Evolutionary conservation across 2,888 invertebrate genomes (phyloP).

Genomic region (Poecilus cupreus): DNA sequence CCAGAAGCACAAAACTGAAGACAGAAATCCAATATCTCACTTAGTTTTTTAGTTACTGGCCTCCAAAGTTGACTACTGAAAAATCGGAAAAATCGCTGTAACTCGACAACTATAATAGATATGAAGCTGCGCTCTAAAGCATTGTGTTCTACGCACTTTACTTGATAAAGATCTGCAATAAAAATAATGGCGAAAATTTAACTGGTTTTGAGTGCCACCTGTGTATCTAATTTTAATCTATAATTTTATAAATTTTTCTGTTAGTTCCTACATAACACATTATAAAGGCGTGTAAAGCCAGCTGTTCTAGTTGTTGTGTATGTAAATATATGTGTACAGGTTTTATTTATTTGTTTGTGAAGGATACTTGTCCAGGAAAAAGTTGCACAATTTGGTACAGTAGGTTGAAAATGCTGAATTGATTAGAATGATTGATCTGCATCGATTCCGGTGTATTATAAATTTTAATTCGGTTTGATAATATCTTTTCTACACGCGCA

Average conservation of each 20-base stretch:
- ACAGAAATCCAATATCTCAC: too few species aligned
- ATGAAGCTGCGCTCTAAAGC: too few species aligned
- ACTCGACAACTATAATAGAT: too few species aligned
- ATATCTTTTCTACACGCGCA: background rate
- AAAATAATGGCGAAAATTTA: too few species aligned
- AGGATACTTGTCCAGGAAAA: slow-evolving; percentile 37
- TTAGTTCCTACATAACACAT: background rate
- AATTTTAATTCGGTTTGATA: slow-evolving; percentile 3
- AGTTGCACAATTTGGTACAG: slow-evolving; percentile 14
- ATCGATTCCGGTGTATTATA: slow-evolving; percentile 11
- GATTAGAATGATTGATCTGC: slow-evolving; percentile 34
- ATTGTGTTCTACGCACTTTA: too few species aligned
- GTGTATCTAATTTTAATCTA: background rate
- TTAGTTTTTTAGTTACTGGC: too few species aligned
- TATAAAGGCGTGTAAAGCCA: slow-evolving; percentile 4
- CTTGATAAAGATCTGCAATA: too few species aligned
- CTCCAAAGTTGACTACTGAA: too few species aligned
- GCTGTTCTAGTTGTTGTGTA: slow-evolving; percentile 14
- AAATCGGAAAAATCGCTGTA: too few species aligned
- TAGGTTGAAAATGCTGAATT: background rate
- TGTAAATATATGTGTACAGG: slow-evolving; percentile 14
- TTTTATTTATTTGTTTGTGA: slow-evolving; percentile 23
- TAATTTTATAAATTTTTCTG: background rate
- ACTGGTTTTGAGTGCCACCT: too few species aligned
- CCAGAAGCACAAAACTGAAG: too few species aligned